Evolutionary conservation across 1,140 invertebrate species (phyloP).

Genomic region (Drosophila leontia): DNA sequence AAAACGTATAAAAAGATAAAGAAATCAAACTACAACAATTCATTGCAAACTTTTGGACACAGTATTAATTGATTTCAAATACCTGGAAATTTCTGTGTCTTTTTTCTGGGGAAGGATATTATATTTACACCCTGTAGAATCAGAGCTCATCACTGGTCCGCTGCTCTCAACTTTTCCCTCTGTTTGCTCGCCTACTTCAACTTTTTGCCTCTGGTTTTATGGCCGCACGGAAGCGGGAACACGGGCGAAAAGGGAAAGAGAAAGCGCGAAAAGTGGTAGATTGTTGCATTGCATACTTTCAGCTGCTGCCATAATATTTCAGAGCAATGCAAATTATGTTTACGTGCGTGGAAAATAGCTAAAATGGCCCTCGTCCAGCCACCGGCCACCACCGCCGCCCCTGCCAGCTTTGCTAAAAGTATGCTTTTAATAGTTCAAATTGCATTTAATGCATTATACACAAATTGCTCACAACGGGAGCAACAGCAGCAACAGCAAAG

Average conservation of each 20-base stretch:
- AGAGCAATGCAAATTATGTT: slow-evolving; percentile 71
- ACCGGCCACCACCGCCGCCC: background rate
- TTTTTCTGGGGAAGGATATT: no score
- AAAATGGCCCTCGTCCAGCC: slow-evolving; percentile 37
- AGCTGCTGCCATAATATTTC: slow-evolving; percentile 70
- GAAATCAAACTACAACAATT: background rate
- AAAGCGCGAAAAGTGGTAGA: slow-evolving; percentile 15
- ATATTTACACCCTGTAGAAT: background rate
- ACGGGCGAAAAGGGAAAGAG: background rate
- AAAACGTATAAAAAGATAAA: no score
- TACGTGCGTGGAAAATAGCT: slow-evolving; percentile 54
- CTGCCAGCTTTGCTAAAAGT: slow-evolving; percentile 40
- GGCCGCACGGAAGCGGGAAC: background rate
- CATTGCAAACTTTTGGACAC: background rate
- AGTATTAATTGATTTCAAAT: background rate
- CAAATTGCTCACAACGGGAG: slow-evolving; percentile 44
- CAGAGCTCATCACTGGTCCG: slow-evolving; percentile 15
- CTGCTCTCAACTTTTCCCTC: background rate
- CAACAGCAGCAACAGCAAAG: background rate
- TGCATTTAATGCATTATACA: slow-evolving; percentile 70
- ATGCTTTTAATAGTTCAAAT: slow-evolving; percentile 72
- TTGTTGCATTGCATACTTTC: slow-evolving; percentile 64
- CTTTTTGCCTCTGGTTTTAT: slow-evolving; percentile 24
- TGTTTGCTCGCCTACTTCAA: slow-evolving; percentile 44
- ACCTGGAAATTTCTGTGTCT: background rate